Evolutionary conservation across 2,797 vertebrate genomes (phyloP), one percentile per base, ranked within the genome.

Genomic region (Coilia nasus): DNA sequence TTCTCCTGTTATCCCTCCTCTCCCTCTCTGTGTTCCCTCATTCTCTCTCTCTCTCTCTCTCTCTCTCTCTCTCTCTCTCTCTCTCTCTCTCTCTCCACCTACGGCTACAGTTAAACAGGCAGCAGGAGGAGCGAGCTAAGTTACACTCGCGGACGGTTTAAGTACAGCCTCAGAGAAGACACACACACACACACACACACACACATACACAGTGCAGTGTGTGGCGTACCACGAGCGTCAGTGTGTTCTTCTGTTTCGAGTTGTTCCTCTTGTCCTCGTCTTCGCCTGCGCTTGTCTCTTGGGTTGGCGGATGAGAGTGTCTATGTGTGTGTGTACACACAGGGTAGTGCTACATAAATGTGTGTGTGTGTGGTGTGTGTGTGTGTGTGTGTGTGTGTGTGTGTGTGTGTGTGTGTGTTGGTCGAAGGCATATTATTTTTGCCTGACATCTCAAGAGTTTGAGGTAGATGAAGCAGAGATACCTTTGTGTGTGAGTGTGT

Each of bases 51-150:
- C 60, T 12, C n/a, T 25, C 60, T 64, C 60, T 64, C 60, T 14
- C 50, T 23, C 21, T 67, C 23, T 28, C 62, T 14, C 23, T 25
- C 23, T 25, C 57, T 19, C 57, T 59, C 50, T 28, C 62, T 11
- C 23, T 67, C 23, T 12, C 62, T 28, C 62, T 28, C 67, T 75
- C 67, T 35, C 67, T 75, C 67, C 15, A 6, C 67, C 67, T 15
- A 28, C 14, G 67, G 31, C 67, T 75, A 35, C 31, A 75, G 67
- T 75, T 75, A 75, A 75, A 75, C 67, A 75, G 67, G 67, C 62
- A 67, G 25, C 25, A 31, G 14, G 28, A 11, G 62, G 25, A 67
- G 62, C 25, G 23, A 67, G 62, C 28, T 75, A 35, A 28, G 67
- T 75, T 35, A 75, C 67, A 75, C 28, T 75, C 3, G 14, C 67